Evolutionary conservation across 2,888 invertebrate species (phyloP).

Genomic region (Chrysopilus asiliformis): DNA sequence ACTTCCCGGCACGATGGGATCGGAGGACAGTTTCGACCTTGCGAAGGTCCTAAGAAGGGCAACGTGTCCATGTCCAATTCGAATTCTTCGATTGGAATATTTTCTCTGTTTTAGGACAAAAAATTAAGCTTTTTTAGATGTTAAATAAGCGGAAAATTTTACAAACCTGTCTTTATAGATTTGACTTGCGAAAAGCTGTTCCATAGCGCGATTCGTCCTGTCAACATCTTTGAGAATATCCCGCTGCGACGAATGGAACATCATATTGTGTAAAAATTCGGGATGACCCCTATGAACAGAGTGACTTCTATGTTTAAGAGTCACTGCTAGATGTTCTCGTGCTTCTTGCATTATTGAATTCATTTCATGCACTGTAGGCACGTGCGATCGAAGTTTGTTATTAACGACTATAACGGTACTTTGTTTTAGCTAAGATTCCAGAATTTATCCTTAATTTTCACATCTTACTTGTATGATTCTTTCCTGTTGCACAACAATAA

Average conservation of each 20-base stretch:
- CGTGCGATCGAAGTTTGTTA: too few species aligned
- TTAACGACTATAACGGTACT: too few species aligned
- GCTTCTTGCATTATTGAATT: too few species aligned
- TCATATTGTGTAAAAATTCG: slow-evolving; percentile 30
- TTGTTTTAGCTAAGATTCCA: too few species aligned
- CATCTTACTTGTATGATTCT: slow-evolving; percentile 38
- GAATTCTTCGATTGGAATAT: slow-evolving; percentile 27
- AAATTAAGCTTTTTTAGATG: too few species aligned
- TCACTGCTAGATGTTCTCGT: too few species aligned
- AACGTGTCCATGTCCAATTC: slow-evolving; percentile 31
- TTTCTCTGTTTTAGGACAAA: slow-evolving; percentile 5
- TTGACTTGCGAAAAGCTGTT: slow-evolving; percentile 40
- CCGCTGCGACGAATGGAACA: slow-evolving; percentile 28
- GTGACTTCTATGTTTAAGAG: too few species aligned
- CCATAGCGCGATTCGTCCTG: slow-evolving; percentile 37
- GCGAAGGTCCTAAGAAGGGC: slow-evolving; percentile 23
- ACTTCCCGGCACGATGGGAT: slow-evolving; percentile 36
- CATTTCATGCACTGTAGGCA: too few species aligned
- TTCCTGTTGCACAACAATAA: slow-evolving; percentile 49
- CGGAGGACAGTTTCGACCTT: slow-evolving; percentile 28
- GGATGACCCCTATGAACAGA: slow-evolving; percentile 31
- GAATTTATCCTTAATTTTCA: neutral
- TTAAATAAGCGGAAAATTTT: too few species aligned
- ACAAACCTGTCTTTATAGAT: slow-evolving; percentile 35
- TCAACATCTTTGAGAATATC: slow-evolving; percentile 35